Base-by-base conservation (phyloP, 2,113 vertebrate genomes). In the Copsychus sechellarum region DNA sequence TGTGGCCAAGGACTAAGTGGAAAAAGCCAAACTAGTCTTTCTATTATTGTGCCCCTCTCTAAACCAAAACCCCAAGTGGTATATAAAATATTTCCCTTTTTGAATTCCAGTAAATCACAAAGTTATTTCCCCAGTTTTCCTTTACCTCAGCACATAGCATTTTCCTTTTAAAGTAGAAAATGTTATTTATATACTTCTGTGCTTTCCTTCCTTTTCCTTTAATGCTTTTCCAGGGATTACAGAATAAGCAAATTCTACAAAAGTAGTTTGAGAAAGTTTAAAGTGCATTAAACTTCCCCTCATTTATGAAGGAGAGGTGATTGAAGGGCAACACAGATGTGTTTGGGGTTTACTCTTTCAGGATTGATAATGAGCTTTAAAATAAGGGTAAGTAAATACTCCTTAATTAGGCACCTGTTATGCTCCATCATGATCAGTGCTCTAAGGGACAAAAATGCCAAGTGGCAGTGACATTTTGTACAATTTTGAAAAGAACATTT, bases 1-100 rank as follows among this genome's bases (percentile, higher is more conserved):
- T 94, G 82, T 90, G 79, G 95, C 77, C 47, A 90, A 95, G 95
- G 95, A 97, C 97, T 96, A 97, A 89, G 61, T 73, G 54, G 70
- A 88, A 96, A 95, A 94, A 71, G 54, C 65, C 53, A 92, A 93
- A 70, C n/a, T 66, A 92, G 57, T 65, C 88, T 96, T 97, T 92
- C 81, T 93, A 77, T 85, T 80, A 70, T 48, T 69, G 40, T 84
- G 53, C 87, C 31, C 40, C 20, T 96, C 92, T 97, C 70, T 72
- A 93, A 97, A 94, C 50, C 33, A 58, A 89, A 94, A 66, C 43
- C 61, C 38, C 62, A 83, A 94, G 84, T 33, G 58, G 33, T 77
- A 42, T 48, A 89, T 81, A 88, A 95, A 92, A 77, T 58, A 78
- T 76, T 88, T 88, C 50, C 42, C 7, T 64, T 51, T 20, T 70